These are phyloP conservation scores for Meda fulgida DNA, from an alignment of 2,797 vertebrate species.

Conservation along the genomic window DNA sequence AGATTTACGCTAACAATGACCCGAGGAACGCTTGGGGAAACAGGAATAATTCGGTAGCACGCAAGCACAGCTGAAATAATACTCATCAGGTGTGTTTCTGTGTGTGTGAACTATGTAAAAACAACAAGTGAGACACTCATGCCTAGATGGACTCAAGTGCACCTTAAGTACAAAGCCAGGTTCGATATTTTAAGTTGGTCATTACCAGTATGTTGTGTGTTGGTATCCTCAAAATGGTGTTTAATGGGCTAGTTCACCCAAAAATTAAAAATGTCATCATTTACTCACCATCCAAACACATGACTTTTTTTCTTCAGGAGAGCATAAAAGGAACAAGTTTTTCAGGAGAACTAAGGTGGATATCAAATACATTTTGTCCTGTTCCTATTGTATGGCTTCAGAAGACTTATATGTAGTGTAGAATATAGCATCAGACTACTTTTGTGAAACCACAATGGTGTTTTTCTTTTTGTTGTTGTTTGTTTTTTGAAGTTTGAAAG, in stretches of 20 bases:
- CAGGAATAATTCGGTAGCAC: constrained; percentile 60
- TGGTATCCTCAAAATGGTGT: not conserved
- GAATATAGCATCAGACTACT: not conserved
- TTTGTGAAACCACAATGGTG: not conserved
- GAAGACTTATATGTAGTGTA: not conserved
- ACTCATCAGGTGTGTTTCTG: constrained; percentile 50
- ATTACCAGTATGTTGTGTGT: not conserved
- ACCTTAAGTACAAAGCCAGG: not conserved
- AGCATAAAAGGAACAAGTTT: not conserved
- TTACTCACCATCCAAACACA: not conserved
- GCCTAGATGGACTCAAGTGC: constrained; percentile 20
- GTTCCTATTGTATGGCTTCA: not conserved
- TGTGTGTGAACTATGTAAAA: constrained; percentile 17
- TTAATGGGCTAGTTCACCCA: not conserved
- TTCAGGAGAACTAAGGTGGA: not conserved
- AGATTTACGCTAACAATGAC: constrained; percentile 68
- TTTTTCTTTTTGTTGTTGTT: too few relatives aligned
- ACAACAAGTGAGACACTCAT: constrained; percentile 20
- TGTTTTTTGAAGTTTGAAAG: not conserved
- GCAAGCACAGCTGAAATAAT: constrained; percentile 73
- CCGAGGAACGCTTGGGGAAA: not conserved
- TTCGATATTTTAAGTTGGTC: not conserved
- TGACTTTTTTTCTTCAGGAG: not conserved
- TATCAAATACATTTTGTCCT: not conserved
- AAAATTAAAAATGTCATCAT: too few relatives aligned